Evolutionary conservation across 2,888 invertebrate species (phyloP).

Genomic region (Tipula lateralis): DNA sequence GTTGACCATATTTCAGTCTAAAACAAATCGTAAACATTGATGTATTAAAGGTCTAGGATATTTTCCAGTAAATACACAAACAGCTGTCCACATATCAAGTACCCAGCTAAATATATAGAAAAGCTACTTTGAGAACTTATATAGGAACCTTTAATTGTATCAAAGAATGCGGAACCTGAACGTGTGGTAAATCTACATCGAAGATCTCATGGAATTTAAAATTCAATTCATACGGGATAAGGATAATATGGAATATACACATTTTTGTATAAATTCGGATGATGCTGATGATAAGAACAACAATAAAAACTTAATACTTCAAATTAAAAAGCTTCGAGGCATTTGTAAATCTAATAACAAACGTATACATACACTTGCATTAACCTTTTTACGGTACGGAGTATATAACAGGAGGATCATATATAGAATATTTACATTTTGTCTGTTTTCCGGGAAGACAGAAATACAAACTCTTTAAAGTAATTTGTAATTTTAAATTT

Average conservation of each 20-base stretch:
- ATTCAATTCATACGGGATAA: background rate
- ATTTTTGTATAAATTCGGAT: background rate
- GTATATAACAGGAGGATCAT: background rate
- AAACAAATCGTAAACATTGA: too few relatives aligned
- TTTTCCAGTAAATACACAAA: too few relatives aligned
- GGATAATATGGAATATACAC: background rate
- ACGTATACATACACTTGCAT: background rate
- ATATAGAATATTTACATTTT: background rate
- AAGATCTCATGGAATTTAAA: background rate
- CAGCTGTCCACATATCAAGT: too few relatives aligned
- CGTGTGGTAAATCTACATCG: background rate
- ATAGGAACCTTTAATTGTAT: too few relatives aligned
- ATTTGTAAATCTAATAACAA: background rate
- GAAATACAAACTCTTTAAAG: background rate
- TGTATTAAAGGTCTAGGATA: too few relatives aligned
- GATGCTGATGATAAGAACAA: background rate
- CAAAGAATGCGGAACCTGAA: background rate
- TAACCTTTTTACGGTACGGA: background rate
- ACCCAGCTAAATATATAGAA: too few relatives aligned
- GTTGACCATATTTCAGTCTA: too few relatives aligned
- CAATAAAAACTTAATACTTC: background rate
- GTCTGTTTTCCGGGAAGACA: background rate
- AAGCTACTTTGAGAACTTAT: too few relatives aligned
- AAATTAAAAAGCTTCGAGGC: background rate
- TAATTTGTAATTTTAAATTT: background rate